Evolutionary conservation across 2,797 vertebrate species (phyloP), one percentile per base, ranked within the genome.

Genomic region (Carcharodon carcharias): DNA sequence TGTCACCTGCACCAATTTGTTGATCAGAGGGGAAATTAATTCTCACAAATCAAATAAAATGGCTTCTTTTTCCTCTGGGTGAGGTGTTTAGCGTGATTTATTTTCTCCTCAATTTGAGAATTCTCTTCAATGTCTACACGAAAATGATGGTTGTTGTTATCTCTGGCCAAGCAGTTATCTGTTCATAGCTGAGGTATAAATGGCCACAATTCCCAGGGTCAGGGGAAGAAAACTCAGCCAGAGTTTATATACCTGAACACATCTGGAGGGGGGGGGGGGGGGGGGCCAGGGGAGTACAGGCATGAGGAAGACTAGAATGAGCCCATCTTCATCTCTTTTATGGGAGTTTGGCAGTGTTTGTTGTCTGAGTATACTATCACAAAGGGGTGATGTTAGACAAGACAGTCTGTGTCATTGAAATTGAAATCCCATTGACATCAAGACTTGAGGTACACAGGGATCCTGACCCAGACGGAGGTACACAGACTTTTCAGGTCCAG

Each of bases 1-100:
- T 97, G 97, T 97, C 97, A 97, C 97, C 98, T 98, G 98, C 97
- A 97, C 97, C 98, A 98, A 98, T 97, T 97, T 98, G 98, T 98
- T 98, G 98, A 98, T 98, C 98, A 98, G 98, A 98, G 56, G 14
- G 56, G 56, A 85, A 35, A 92, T 63, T 92, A 92, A 85, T 85
- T 92, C 89, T 92, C 89, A 92, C 56, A n/a, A 71, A 95, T 95
- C 93, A 69, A 95, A 95, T 95, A 94, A 95, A 95, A 95, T 95
- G 45, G 65, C 93, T 95, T 71, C 65, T 65, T 31, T 71, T 95
- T 95, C 89, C 23, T 31, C 65, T 28, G 65, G 93, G 28, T 31
- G 26, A 14, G 65, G 26, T 94, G 65, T 95, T 16, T 28, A 45
- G 26, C 3, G n/a, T 95, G 67, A 54, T 95, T 69, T 95, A 69